Conservation (phyloP, 2,888 invertebrate species). For the Drosophila mettleri region DNA sequence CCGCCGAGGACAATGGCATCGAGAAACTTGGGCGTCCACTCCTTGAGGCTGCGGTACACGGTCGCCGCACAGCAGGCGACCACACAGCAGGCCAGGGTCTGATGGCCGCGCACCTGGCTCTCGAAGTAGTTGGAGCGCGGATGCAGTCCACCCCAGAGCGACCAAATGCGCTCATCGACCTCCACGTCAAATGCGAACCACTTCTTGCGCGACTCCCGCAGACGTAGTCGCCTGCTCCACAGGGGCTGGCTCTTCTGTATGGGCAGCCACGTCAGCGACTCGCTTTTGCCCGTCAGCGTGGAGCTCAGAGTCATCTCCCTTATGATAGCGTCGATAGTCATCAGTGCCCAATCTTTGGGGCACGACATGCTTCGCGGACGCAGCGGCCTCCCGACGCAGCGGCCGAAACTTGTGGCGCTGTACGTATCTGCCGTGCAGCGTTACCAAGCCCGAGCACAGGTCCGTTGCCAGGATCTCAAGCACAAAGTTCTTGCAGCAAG, state of each 20-base stretch:
- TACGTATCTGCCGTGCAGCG: neutral
- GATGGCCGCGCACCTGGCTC: slow-evolving; percentile 87
- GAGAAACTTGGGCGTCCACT: slow-evolving; percentile 88
- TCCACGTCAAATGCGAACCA: slow-evolving; percentile 88
- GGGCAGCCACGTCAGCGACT: slow-evolving; percentile 74
- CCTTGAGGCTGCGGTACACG: slow-evolving; percentile 86
- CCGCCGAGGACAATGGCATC: slow-evolving; percentile 88
- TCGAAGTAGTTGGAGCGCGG: slow-evolving; percentile 87
- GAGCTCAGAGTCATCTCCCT: slow-evolving; percentile 24
- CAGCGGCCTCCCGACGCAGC: neutral
- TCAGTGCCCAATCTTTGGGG: slow-evolving; percentile 5
- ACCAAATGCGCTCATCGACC: slow-evolving; percentile 88
- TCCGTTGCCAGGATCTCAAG: slow-evolving; percentile 15
- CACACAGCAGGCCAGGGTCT: slow-evolving; percentile 87
- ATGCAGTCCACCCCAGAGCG: slow-evolving; percentile 88
- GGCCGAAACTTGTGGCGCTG: slow-evolving; percentile 16
- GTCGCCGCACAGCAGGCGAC: slow-evolving; percentile 87
- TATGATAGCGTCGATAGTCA: slow-evolving; percentile 47
- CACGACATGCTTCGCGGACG: slow-evolving; percentile 7
- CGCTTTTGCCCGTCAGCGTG: slow-evolving; percentile 35
- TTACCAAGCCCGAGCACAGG: neutral
- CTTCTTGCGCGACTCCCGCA: slow-evolving; percentile 80
- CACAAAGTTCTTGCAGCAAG: slow-evolving; percentile 29
- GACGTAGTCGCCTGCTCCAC: slow-evolving; percentile 77
- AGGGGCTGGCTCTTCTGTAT: slow-evolving; percentile 61